Conservation (phyloP, 2,113 vertebrate genomes). For the Tragelaphus imberbis region DNA sequence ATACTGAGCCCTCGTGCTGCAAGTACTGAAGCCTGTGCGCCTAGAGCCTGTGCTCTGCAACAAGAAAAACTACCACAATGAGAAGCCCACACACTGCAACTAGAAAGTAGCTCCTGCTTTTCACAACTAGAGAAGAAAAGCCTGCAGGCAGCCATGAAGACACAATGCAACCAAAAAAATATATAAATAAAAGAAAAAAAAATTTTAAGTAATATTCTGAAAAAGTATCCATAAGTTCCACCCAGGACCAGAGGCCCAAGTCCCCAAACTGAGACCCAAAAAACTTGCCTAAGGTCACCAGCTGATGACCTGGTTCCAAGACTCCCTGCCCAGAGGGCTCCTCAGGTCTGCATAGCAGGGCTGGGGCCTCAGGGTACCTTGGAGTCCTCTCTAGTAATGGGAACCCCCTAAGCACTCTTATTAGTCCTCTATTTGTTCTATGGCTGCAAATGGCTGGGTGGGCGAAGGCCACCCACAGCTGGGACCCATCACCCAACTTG, state of each 20-base stretch:
- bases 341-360: background rate
- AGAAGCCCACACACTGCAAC: background rate
- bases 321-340: background rate
- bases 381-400: background rate
- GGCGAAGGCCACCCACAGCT: conserved; percentile 29
- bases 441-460: background rate
- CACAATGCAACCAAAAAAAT: background rate
- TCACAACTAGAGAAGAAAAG: background rate
- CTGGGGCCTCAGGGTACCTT: background rate
- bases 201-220: background rate
- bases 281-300: background rate
- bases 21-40: background rate
- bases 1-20: background rate
- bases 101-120: background rate
- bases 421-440: background rate
- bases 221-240: background rate
- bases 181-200: background rate
- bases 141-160: background rate
- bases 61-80: background rate
- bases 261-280: background rate
- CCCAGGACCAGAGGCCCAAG: background rate
- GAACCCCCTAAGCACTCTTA: background rate
- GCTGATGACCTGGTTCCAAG: background rate
- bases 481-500: conserved; percentile 2
- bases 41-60: background rate